Evolutionary conservation across 2,888 invertebrate species (phyloP), one percentile per base, ranked within the genome.

Genomic region (Notodonta ziczac): DNA sequence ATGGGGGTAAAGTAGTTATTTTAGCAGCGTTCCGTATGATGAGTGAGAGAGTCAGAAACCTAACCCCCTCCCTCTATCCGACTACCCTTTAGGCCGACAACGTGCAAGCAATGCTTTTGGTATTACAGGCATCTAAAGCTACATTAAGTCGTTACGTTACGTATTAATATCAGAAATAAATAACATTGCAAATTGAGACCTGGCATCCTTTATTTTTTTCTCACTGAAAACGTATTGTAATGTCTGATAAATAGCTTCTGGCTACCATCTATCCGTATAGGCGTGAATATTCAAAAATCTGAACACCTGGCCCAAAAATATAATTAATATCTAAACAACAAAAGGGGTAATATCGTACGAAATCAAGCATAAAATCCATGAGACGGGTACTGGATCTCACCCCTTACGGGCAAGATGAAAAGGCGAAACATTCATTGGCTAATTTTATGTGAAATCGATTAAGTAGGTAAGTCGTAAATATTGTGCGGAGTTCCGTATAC

Each of bases 311-410:
- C 52, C 0, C 57, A 54, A 71, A 71, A 73, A 70, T 59, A 78
- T 73, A 82, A 86, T 82, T 81, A 84, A 84, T 83, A 80, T 79
- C 72, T 58, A 24, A 55, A 46, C 65, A 60, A 70, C 61, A 77
- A 77, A 63, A 64, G 63, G 35, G 60, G 42, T 50, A 62, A 73
- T 70, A 24, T 68, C 80, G 70, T 67, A 76, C 69, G 67, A 80
- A 86, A 88, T 88, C 87, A 85, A 80, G 80, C 88, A 70, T 86
- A 72, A 84, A 85, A 84, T 85, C 76, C 62, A 52, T 51, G 62
- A 62, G 64, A 63, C 39, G 63, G 16, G 61, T 57, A 63, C 35
- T 59, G 48, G 57, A 52, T 48, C 8, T 40, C 56, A 56, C 60
- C 67, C 66, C 66, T 61, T 63, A 16, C 6, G 8, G 12, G 13